Evolutionary conservation across 2,888 invertebrate species (phyloP).

Genomic region (Anoncus sp.): DNA sequence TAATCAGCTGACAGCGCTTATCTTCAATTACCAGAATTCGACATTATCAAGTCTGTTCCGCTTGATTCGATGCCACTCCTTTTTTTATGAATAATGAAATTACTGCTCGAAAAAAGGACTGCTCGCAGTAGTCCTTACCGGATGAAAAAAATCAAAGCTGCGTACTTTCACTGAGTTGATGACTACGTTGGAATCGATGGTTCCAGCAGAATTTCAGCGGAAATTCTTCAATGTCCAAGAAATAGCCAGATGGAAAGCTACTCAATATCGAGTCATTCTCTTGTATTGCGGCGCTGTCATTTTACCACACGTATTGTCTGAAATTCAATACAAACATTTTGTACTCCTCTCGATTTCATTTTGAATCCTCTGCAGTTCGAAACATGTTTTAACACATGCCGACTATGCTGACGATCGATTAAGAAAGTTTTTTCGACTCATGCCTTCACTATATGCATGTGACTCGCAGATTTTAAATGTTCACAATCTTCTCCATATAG

Average conservation of each 20-base stretch:
- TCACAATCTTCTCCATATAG: constrained; percentile 60
- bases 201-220: not conserved
- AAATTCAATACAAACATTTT: constrained; percentile 31
- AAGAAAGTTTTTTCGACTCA: constrained; percentile 37
- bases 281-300: too few species aligned
- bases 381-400: constrained; percentile 20
- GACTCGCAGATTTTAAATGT: constrained; percentile 54
- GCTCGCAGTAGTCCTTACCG: constrained; percentile 9
- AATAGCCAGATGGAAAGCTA: too few species aligned
- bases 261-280: too few species aligned
- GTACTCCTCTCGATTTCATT: constrained; percentile 43
- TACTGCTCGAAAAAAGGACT: constrained; percentile 47
- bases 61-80: constrained; percentile 56
- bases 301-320: too few species aligned
- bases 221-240: too few species aligned
- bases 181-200: not conserved
- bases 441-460: constrained; percentile 54
- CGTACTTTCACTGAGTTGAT: not conserved
- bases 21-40: constrained; percentile 34
- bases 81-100: constrained; percentile 57
- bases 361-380: constrained; percentile 50
- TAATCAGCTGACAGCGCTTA: constrained; percentile 11
- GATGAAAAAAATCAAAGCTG: constrained; percentile 4
- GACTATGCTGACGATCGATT: constrained; percentile 35
- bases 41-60: constrained; percentile 44